Percentiles rank a stretch among this genome's conserved stretches.
These are phyloP conservation scores for Andrena bucephala DNA, from an alignment of 2,888 invertebrate genomes.

Conservation along the genomic window DNA sequence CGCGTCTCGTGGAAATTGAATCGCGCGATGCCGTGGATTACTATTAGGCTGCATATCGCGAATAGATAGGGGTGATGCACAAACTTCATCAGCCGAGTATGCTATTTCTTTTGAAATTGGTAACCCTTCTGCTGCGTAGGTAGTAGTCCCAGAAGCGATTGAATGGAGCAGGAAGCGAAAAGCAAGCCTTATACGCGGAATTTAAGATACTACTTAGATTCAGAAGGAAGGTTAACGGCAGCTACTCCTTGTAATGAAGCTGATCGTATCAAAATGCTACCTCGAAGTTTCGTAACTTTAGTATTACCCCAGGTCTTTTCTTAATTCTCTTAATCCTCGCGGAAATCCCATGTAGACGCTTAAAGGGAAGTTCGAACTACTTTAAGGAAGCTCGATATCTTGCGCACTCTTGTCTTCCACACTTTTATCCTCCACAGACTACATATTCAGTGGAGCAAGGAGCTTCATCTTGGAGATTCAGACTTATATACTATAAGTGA, in stretches of 20 bases:
- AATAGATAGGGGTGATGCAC: background rate
- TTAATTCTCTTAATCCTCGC: background rate
- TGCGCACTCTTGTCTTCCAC: background rate
- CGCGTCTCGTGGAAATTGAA: slow-evolving; percentile 40
- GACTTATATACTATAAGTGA: slow-evolving; percentile 12
- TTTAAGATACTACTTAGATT: background rate
- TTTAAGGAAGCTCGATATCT: slow-evolving; percentile 6
- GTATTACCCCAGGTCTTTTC: slow-evolving; percentile 1
- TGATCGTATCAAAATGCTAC: background rate
- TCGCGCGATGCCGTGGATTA: slow-evolving; percentile 18
- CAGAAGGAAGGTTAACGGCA: background rate
- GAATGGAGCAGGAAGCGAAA: background rate
- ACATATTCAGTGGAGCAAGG: background rate
- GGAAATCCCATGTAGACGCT: slow-evolving; percentile 13
- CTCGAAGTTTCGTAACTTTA: slow-evolving; percentile 19
- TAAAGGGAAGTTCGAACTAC: slow-evolving; percentile 24
- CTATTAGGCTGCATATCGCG: background rate
- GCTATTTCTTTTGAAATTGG: too few relatives aligned
- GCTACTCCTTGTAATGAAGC: slow-evolving; percentile 5
- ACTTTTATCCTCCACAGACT: background rate
- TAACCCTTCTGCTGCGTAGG: too few relatives aligned
- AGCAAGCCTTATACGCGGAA: background rate
- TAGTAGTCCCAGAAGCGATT: background rate
- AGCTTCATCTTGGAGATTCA: background rate
- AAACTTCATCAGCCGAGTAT: too few relatives aligned